A percentile compares a stretch with the other conserved stretches of the same genome.
These are phyloP conservation scores for Pogoniulus pusillus DNA, from an alignment of 2,797 vertebrate genomes.

Conservation along the genomic window DNA sequence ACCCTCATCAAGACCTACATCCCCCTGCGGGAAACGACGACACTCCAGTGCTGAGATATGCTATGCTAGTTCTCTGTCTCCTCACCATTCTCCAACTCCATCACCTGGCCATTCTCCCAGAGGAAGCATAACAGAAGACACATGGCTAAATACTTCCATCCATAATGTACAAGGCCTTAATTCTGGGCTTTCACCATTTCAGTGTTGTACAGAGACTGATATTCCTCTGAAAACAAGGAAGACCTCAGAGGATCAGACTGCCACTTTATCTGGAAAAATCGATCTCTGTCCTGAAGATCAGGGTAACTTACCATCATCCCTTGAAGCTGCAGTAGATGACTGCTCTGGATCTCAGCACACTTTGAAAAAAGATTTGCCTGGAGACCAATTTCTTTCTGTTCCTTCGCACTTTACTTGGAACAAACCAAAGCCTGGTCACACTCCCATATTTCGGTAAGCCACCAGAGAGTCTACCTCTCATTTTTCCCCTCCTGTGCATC, in stretches of 20 bases:
- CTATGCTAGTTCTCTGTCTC: conserved; percentile 89
- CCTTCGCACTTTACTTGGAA: conserved; percentile 98
- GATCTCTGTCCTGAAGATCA: conserved; percentile 89
- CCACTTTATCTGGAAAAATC: conserved; percentile 85
- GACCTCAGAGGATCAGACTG: conserved; percentile 93
- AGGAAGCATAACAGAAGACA: conserved; percentile 95
- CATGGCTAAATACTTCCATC: conserved; percentile 86
- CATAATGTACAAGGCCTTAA: conserved; percentile 73
- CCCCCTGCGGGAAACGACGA: conserved; percentile 95
- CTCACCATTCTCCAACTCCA: conserved; percentile 93
- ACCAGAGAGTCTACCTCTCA: not conserved
- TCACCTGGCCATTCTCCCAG: conserved; percentile 95
- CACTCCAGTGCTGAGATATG: conserved; percentile 98
- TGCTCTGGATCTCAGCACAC: conserved; percentile 78
- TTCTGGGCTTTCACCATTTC: conserved; percentile 86
- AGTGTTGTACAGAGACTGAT: conserved; percentile 92
- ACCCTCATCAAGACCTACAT: conserved; percentile 94
- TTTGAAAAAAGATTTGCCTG: conserved; percentile 91
- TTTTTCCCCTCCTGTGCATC: not conserved
- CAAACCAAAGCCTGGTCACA: conserved; percentile 98
- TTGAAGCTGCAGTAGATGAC: conserved; percentile 90
- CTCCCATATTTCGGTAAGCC: conserved; percentile 96
- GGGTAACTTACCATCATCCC: conserved; percentile 85
- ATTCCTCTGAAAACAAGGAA: conserved; percentile 97
- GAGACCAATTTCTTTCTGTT: conserved; percentile 96